Conservation (phyloP, 2,888 invertebrate species). For the Ramazzottius varieornatus region DNA sequence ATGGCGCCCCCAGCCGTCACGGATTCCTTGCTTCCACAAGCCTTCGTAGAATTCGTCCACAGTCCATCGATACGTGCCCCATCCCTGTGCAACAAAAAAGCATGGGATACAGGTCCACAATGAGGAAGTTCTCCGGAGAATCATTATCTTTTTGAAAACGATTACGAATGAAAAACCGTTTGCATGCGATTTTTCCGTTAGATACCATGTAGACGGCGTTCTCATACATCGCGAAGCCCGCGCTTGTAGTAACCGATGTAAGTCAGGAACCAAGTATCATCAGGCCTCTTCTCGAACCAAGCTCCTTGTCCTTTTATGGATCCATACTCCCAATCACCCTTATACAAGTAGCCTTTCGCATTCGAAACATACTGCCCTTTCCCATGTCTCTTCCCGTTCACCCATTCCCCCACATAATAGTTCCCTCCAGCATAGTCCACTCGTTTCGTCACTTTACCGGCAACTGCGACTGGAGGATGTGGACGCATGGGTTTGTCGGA, state of each 20-base stretch:
- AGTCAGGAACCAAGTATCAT: background rate
- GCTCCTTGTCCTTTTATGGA: background rate
- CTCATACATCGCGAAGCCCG: background rate
- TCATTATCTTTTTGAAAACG: too few species aligned
- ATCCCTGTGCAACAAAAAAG: conserved; percentile 17
- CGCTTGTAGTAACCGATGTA: background rate
- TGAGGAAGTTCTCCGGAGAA: conserved; percentile 13
- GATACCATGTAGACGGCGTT: background rate
- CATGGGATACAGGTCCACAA: background rate
- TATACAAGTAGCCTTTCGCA: background rate
- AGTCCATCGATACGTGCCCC: conserved; percentile 22
- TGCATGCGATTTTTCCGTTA: background rate
- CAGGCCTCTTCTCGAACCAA: background rate
- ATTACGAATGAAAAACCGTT: background rate
- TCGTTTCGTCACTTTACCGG: background rate
- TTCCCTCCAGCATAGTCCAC: background rate
- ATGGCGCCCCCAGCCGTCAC: conserved; percentile 26
- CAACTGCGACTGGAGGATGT: background rate
- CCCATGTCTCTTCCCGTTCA: background rate
- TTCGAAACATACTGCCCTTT: background rate
- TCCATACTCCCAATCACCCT: background rate
- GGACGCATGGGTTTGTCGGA: background rate
- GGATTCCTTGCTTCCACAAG: conserved; percentile 23
- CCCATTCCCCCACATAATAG: background rate
- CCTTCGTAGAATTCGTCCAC: conserved; percentile 24